phyloP scores from a whole-genome alignment of 2,888 invertebrate species.

The Myopa tessellatipennis region DNA sequence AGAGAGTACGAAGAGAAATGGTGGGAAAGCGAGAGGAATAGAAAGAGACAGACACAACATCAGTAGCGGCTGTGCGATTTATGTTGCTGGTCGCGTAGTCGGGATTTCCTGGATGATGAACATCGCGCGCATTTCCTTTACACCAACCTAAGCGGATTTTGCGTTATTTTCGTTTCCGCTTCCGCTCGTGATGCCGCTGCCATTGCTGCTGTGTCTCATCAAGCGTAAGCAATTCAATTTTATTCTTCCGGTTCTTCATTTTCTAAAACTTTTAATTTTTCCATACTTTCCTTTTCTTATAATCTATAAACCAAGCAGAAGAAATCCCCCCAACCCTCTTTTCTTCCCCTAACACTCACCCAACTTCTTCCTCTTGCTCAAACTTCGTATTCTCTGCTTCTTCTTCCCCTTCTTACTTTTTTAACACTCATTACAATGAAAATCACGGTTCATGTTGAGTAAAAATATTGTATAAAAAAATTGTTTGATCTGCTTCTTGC shows the following conservation, averaged over 20 bases:
- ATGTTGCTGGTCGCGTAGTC: background rate
- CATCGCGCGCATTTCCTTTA: background rate
- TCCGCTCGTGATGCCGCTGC: background rate
- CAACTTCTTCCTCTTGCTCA: background rate
- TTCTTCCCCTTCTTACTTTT: background rate
- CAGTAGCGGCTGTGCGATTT: background rate
- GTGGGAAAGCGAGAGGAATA: no score
- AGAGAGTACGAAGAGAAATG: background rate
- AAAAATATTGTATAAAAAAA: conserved; percentile 24
- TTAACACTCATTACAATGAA: conserved; percentile 18
- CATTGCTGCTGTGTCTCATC: conserved; percentile 15
- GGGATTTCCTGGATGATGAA: background rate
- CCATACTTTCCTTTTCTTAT: background rate
- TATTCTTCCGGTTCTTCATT: conserved; percentile 34
- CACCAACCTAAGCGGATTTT: conserved; percentile 32
- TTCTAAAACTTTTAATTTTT: conserved; percentile 27
- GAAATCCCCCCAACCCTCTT: background rate
- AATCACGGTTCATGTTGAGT: conserved; percentile 17
- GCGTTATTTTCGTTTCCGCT: conserved; percentile 28
- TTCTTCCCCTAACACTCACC: background rate
- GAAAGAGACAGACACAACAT: background rate
- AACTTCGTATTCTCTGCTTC: background rate
- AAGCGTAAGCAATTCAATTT: conserved; percentile 37
- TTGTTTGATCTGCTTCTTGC: background rate
- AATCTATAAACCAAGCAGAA: no score